Conservation (phyloP, 1,140 invertebrate species). For the Lanistes nyassanus region DNA sequence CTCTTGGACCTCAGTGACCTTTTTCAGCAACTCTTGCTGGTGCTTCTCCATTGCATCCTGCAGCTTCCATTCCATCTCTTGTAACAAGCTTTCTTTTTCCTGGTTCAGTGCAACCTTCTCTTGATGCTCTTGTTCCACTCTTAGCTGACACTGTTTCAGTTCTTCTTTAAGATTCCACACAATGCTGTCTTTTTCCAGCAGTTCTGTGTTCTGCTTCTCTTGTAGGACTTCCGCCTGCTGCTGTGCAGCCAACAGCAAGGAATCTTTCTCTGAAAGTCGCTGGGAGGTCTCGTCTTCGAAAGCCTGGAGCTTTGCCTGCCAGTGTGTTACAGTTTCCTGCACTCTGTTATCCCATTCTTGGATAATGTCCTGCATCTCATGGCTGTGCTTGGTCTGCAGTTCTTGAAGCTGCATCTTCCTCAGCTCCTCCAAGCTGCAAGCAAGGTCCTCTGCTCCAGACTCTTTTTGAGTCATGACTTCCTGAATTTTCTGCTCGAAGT, state of each 20-base stretch:
- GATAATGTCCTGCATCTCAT: slow-evolving; percentile 27
- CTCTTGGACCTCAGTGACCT: slow-evolving; percentile 40
- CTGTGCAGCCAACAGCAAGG: neutral
- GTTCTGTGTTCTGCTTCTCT: neutral
- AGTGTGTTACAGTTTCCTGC: slow-evolving; percentile 21
- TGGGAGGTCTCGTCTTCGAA: neutral
- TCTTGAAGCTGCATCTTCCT: slow-evolving; percentile 46
- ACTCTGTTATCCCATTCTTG: slow-evolving; percentile 37
- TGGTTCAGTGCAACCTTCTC: slow-evolving; percentile 21
- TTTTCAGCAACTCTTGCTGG: slow-evolving; percentile 30
- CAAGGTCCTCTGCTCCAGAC: slow-evolving; percentile 43
- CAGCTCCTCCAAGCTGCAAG: slow-evolving; percentile 44
- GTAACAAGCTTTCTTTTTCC: slow-evolving; percentile 48
- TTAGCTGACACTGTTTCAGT: neutral
- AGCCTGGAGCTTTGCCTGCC: slow-evolving; percentile 20
- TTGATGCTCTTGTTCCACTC: neutral
- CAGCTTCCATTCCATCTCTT: slow-evolving; percentile 42
- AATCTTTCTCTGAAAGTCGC: neutral
- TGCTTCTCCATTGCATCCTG: slow-evolving; percentile 32
- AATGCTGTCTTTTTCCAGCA: slow-evolving; percentile 17
- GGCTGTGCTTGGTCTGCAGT: slow-evolving; percentile 38
- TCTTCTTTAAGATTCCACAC: neutral
- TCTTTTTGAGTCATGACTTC: slow-evolving; percentile 51
- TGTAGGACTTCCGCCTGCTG: neutral
- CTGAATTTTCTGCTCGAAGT: slow-evolving; percentile 47